These are phyloP conservation scores for Struthidea cinerea DNA, from an alignment of 2,113 vertebrate genomes.

Conservation along the genomic window DNA sequence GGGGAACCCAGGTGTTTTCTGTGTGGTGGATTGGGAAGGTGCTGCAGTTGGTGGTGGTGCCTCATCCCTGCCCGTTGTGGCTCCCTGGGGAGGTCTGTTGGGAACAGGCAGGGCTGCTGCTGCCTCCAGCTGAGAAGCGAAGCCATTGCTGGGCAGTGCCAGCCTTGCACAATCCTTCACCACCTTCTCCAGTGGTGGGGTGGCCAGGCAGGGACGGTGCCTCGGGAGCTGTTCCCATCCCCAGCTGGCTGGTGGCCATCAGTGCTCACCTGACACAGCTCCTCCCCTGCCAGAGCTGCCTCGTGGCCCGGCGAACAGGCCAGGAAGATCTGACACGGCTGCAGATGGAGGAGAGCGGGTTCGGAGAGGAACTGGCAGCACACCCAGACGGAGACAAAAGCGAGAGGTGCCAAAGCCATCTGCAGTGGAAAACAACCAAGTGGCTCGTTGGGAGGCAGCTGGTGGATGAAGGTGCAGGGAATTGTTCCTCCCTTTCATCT, in stretches of 20 bases:
- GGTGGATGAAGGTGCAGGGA: neutral
- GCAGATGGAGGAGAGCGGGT: conserved; percentile 10
- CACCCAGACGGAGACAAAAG: neutral
- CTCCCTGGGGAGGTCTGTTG: neutral
- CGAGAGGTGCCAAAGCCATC: conserved; percentile 34
- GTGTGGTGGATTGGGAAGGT: neutral
- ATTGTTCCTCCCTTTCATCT: neutral
- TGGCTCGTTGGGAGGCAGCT: neutral
- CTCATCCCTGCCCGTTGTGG: neutral
- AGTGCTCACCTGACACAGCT: rapidly evolving
- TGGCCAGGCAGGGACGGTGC: rapidly evolving
- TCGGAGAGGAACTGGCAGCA: conserved; percentile 7
- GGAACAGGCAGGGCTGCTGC: neutral
- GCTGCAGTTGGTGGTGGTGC: neutral
- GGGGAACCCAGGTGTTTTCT: neutral
- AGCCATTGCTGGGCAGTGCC: neutral
- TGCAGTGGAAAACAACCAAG: conserved; percentile 36
- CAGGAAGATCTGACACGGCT: neutral
- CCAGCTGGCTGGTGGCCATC: neutral
- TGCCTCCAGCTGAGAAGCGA: rapidly evolving
- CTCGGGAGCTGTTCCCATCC: neutral
- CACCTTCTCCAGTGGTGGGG: rapidly evolving
- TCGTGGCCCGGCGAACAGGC: rapidly evolving
- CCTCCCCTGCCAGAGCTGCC: neutral
- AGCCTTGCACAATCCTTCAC: rapidly evolving